Base-by-base conservation (phyloP, 2,888 invertebrate species). In the Neoaliturus tenellus region DNA sequence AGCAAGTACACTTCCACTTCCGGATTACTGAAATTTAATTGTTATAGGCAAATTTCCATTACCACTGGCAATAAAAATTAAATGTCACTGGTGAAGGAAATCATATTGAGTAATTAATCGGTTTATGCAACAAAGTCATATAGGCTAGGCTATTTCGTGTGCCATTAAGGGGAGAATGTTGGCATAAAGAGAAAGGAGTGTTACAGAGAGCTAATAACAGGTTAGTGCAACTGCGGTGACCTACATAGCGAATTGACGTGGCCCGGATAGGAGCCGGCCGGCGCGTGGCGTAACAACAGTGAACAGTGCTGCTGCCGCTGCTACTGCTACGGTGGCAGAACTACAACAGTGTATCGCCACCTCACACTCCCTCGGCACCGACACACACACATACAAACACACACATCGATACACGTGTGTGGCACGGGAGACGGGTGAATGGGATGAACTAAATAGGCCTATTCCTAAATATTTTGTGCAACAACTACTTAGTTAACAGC, bases 171-270 rank as follows among this genome's bases (percentile, higher is more conserved):
- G 51, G 51, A 51, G 51, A 51, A 51, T 51, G 62, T 62, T 31
- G n/a, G 17, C 14, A 35, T 35, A 17, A 55, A 62, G 62, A 62
- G 62, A 62, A 62, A 62, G 62, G 62, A 62, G 62, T 28, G 62
- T 62, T 28, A 62, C 62, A 62, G 20, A 28, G 51, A 31, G 71
- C 8, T 71, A 71, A 71, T 71, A 14, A 71, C 39, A 71, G 71
- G 71, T 71, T 35, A 41, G 41, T 71, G 41, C 71, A 71, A 41
- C 71, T 41, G 41, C 48, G 41, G 75, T 75, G 75, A 75, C 75
- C 75, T n/a, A 75, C 48, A 35, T 75, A 23, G 17, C 1, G 75
- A 75, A 75, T 75, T 75, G 75, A 75, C 75, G 75, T 48, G 75
- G 28, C 75, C 75, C 48, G 44, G 44, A 75, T 75, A 39, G n/a